phyloP scores from a whole-genome alignment of 2,888 invertebrate genomes.

The Linnaemya vulpina region DNA sequence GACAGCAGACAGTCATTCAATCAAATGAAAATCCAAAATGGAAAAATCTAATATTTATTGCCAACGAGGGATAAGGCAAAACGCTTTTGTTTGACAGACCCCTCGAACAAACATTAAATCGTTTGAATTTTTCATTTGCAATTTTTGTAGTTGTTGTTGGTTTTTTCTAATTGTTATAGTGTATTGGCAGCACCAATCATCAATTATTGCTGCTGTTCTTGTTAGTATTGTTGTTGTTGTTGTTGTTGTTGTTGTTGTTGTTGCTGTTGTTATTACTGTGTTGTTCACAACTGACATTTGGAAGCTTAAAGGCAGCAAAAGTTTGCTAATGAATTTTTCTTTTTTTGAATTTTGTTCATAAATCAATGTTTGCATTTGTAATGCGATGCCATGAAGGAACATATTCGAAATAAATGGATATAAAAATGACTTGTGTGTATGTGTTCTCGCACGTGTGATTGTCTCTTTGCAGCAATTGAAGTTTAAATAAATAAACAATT shows the following conservation, averaged over 20 bases:
- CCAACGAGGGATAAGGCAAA: constrained; percentile 14
- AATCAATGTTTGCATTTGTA: constrained; percentile 71
- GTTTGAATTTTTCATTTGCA: constrained; percentile 13
- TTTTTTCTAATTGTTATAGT: constrained; percentile 45
- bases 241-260: constrained; percentile 2
- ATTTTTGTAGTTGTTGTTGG: constrained; percentile 16
- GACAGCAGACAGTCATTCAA: constrained; percentile 42
- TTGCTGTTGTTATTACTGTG: not conserved
- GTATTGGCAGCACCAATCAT: constrained; percentile 21
- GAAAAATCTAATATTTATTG: constrained; percentile 4
- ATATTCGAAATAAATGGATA: constrained; percentile 34
- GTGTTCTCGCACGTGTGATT: constrained; percentile 1
- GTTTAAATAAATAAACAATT: constrained; percentile 63
- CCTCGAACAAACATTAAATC: constrained; percentile 5
- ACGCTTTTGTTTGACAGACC: not conserved
- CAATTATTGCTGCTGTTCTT: constrained; percentile 6
- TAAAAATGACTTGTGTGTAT: constrained; percentile 34
- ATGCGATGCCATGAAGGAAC: constrained; percentile 59
- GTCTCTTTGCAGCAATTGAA: constrained; percentile 40
- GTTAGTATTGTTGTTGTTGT: constrained; percentile 1
- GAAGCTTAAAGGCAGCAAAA: constrained; percentile 52
- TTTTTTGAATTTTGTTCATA: constrained; percentile 58
- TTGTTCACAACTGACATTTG: constrained; percentile 59
- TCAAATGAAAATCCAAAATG: constrained; percentile 16
- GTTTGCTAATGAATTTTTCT: constrained; percentile 65